Base-by-base conservation (phyloP, 2,113 vertebrate genomes). In the Zapus hudsonius region DNA sequence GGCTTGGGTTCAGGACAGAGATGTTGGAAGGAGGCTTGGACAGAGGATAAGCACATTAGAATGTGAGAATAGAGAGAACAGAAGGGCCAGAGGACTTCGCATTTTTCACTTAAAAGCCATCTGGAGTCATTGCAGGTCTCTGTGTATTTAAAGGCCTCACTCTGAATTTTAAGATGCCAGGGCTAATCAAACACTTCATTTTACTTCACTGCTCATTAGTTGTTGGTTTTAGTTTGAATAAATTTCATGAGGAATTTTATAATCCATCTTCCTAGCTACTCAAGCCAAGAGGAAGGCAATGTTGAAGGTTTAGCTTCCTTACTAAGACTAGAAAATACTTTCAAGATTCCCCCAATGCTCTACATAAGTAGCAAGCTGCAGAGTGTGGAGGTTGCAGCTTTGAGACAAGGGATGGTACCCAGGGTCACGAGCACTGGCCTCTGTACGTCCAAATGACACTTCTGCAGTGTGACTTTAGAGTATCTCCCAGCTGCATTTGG, bases 1-100 rank as follows among this genome's bases (percentile, higher is more conserved):
- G 23, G 61, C 8, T 2, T 0, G 47, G 4, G 27, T 27, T 0
- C 38, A 29, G 13, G 4, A 13, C 0, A n/a, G n/a, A n/a, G n/a
- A n/a, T n/a, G n/a, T n/a, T n/a, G n/a, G n/a, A n/a, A n/a, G n/a
- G n/a, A 81, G 23, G 61, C 8, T 2, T 0, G 47, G 4, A 22
- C 22, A 0, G n/a, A 29, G 13, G 4, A 13, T 1, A 40, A 31
- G 27, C 75, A 3, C 27, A 5, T 27, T 9, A 81, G 38, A 25
- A 72, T 13, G 17, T 0, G 3, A 44, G 31, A 8, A 1, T 33
- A 5, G 83, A 74, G 42, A 44, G 44, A 61, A 73, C 47, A 70
- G 29, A 19, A 25, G n/a, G 20, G 64, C 57, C 27, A 17, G 40
- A 69, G 3, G 38, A 40, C 25, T 66, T 88, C 1, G 20, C 5